Conservation (phyloP, 2,888 invertebrate species). For the Odontomyia ornata region DNA sequence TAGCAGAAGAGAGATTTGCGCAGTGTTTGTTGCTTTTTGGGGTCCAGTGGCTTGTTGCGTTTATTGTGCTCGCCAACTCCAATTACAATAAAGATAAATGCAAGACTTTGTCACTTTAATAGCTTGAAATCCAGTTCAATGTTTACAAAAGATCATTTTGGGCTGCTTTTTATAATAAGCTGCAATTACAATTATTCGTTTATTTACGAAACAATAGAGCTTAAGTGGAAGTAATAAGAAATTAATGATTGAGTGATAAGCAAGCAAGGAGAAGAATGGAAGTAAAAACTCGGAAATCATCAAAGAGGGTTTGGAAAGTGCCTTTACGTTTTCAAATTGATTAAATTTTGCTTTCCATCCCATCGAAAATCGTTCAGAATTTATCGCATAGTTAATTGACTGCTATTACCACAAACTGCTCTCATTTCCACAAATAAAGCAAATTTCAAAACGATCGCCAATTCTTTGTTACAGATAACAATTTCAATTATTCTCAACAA, state of each 20-base stretch:
- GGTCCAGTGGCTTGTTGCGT: not conserved
- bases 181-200: conserved; percentile 11
- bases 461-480: not conserved
- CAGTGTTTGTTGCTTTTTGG: not conserved
- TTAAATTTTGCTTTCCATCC: too few relatives aligned
- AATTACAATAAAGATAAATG: not conserved
- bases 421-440: not conserved
- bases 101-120: conserved; percentile 4
- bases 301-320: too few relatives aligned
- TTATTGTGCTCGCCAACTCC: not conserved
- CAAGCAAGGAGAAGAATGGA: not conserved
- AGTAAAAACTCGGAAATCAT: not conserved
- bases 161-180: not conserved
- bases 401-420: not conserved
- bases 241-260: not conserved
- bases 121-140: conserved; percentile 11
- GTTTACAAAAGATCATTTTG: not conserved
- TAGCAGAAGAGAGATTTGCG: not conserved
- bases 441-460: not conserved
- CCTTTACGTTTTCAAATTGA: too few relatives aligned
- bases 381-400: too few relatives aligned
- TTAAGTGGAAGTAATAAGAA: not conserved
- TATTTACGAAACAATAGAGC: conserved; percentile 17
- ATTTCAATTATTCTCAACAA: conserved; percentile 27
- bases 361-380: too few relatives aligned